Conservation (phyloP, 2,797 vertebrate genomes). For the Echiichthys vipera region DNA sequence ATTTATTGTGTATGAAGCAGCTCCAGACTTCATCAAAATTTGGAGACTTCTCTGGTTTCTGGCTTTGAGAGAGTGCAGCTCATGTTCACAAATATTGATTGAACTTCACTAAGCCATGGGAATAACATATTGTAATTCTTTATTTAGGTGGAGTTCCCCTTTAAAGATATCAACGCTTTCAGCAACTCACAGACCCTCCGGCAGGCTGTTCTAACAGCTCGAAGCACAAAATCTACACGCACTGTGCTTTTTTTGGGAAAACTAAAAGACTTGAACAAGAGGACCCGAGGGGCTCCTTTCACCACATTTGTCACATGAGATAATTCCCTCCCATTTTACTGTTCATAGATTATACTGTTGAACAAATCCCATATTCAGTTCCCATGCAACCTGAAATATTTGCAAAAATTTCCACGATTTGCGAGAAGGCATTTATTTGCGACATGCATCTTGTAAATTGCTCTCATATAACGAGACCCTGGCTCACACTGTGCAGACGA, state of each 20-base stretch:
- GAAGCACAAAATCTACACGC: slow-evolving; percentile 3
- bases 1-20: no score
- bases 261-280: not conserved
- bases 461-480: not conserved
- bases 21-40: no score
- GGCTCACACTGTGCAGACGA: not conserved
- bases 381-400: not conserved
- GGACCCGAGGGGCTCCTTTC: not conserved
- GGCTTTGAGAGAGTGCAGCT: no score
- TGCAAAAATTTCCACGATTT: not conserved
- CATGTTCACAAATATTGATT: no score
- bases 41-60: no score
- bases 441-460: not conserved
- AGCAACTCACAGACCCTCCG: not conserved
- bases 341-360: no score
- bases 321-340: not conserved
- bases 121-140: no score
- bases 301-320: not conserved
- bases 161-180: not conserved
- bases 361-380: not conserved
- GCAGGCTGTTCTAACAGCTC: not conserved
- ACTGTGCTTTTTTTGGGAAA: not conserved
- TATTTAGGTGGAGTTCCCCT: no score
- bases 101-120: no score
- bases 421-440: not conserved